Percentiles rank a stretch among this genome's conserved stretches.
Conservation (phyloP, 2,113 vertebrate genomes). For the Tachysurus vachellii region DNA sequence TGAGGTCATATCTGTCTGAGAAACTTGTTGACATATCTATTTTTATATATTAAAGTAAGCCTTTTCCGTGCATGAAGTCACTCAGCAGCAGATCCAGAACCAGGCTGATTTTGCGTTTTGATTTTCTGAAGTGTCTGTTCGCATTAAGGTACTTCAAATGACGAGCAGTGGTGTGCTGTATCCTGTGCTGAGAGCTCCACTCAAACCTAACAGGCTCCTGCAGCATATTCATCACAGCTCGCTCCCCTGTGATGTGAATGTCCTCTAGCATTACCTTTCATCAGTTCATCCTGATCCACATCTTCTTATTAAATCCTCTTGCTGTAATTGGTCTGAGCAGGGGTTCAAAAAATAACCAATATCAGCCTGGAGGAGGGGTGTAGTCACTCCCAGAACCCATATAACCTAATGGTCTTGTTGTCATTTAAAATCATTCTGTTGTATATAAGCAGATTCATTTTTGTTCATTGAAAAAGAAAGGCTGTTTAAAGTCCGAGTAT, state of each 20-base stretch:
- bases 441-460: constrained; percentile 9
- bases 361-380: constrained; percentile 25
- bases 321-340: not conserved
- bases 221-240: constrained; percentile 22
- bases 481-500: constrained; percentile 8
- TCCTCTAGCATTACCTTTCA: constrained; percentile 41
- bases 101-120: not conserved
- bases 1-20: not conserved
- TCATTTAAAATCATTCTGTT: constrained; percentile 27
- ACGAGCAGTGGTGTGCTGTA: constrained; percentile 14
- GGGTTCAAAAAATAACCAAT: constrained; percentile 37
- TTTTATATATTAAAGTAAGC: not conserved
- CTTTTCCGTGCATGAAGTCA: not conserved
- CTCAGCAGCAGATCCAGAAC: not conserved
- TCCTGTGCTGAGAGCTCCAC: constrained; percentile 17
- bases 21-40: not conserved
- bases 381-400: constrained; percentile 41
- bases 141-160: constrained; percentile 13
- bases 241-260: constrained; percentile 17
- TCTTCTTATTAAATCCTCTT: constrained; percentile 27
- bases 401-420: constrained; percentile 42
- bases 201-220: constrained; percentile 30
- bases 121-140: constrained; percentile 32
- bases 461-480: constrained; percentile 27
- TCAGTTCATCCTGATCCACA: constrained; percentile 32